Percentiles rank a stretch among this genome's conserved stretches.
phyloP scores from a whole-genome alignment of 2,113 vertebrate species.

The Hippocampus abdominalis region DNA sequence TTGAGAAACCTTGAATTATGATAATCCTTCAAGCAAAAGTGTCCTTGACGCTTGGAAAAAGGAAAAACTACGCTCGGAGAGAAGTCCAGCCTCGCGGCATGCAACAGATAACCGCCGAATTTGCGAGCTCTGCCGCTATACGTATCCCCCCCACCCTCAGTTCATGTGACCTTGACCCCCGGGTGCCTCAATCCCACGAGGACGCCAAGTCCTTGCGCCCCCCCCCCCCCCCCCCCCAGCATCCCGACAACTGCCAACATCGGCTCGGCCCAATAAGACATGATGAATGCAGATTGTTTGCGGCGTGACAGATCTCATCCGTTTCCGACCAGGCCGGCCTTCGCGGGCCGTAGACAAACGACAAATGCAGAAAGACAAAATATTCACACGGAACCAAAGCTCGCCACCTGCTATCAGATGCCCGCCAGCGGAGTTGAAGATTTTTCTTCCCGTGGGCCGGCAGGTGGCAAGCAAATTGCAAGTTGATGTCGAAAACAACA shows the following conservation, averaged over 20 bases:
- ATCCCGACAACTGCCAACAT: constrained; percentile 46
- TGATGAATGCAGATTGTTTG: constrained; percentile 79
- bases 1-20: constrained; percentile 22
- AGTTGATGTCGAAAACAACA: constrained; percentile 26
- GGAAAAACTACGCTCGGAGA: constrained; percentile 46
- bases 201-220: constrained; percentile 30
- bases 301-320: constrained; percentile 69
- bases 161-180: constrained; percentile 62
- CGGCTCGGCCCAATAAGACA: constrained; percentile 65
- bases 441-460: constrained; percentile 20
- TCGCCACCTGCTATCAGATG: constrained; percentile 8
- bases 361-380: constrained; percentile 1
- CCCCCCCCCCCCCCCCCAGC: constrained; percentile 18
- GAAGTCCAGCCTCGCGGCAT: constrained; percentile 48
- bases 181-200: constrained; percentile 33
- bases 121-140: constrained; percentile 38
- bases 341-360: constrained; percentile 2
- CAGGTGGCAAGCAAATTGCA: constrained; percentile 27
- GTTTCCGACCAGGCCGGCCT: constrained; percentile 59
- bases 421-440: constrained; percentile 25
- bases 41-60: constrained; percentile 13
- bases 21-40: constrained; percentile 36
- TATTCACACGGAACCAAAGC: constrained; percentile 14
- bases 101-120: constrained; percentile 50
- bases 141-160: constrained; percentile 36